Conservation (phyloP, 1,140 invertebrate genomes). For the Manduca sexta region DNA sequence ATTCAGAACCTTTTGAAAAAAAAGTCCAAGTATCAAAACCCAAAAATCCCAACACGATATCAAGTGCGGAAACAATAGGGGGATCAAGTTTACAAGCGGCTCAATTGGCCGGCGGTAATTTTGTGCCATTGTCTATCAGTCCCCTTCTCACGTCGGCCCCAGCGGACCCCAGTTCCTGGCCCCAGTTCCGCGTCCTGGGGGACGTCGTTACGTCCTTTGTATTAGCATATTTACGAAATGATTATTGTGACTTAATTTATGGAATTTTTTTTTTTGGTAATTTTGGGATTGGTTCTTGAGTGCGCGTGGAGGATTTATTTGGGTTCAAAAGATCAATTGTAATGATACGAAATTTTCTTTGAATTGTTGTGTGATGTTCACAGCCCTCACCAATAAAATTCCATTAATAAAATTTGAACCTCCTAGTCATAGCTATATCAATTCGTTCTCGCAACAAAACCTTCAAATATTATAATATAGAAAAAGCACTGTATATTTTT, state of each 20-base stretch:
- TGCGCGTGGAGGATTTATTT: no score
- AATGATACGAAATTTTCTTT: no score
- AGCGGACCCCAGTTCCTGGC: conserved; percentile 21
- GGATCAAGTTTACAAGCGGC: conserved; percentile 52
- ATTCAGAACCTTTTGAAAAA: no score
- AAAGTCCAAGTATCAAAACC: conserved; percentile 45
- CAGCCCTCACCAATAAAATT: no score
- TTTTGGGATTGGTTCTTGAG: no score
- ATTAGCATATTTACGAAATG: conserved; percentile 31
- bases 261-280: not conserved
- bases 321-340: no score
- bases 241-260: conserved; percentile 33
- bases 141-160: conserved; percentile 22
- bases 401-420: no score
- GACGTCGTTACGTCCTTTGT: conserved; percentile 42
- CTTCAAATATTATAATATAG: no score
- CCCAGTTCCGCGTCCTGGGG: conserved; percentile 16
- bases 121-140: conserved; percentile 56
- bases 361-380: no score
- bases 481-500: no score
- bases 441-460: no score
- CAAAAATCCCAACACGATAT: conserved; percentile 14
- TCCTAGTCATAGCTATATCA: no score
- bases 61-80: conserved; percentile 63
- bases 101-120: conserved; percentile 68